Percentiles rank a stretch among this genome's conserved stretches.
phyloP scores from a whole-genome alignment of 2,113 vertebrate genomes.

The Phalacrocorax aristotelis region DNA sequence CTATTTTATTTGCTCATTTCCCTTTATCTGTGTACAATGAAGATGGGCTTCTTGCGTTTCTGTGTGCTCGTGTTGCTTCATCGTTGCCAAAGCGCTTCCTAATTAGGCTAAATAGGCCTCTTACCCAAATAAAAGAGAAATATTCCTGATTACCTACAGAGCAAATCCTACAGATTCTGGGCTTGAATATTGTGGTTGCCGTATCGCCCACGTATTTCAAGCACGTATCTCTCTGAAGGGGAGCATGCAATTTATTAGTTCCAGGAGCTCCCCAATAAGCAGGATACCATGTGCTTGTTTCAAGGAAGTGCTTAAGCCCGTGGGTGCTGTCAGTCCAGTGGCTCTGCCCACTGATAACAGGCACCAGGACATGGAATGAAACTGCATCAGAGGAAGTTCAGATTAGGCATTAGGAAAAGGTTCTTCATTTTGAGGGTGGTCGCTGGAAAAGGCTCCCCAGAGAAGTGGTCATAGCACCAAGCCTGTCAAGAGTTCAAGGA shows the following conservation, averaged over 20 bases:
- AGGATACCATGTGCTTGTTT: background rate
- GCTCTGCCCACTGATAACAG: background rate
- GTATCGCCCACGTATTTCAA: background rate
- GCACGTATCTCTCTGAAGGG: background rate
- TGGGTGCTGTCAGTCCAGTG: background rate
- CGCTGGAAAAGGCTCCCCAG: too few species aligned
- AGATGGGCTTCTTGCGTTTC: background rate
- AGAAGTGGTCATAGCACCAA: too few species aligned
- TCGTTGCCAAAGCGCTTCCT: background rate
- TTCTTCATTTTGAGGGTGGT: too few species aligned
- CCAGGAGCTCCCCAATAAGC: background rate
- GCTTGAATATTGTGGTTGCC: background rate
- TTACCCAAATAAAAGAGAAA: background rate
- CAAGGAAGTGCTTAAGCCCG: background rate
- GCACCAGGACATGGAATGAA: too few species aligned
- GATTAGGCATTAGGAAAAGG: too few species aligned
- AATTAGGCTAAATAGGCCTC: conserved; percentile 23
- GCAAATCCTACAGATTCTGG: background rate
- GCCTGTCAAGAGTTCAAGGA: too few species aligned
- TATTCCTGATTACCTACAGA: background rate
- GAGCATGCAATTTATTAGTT: background rate
- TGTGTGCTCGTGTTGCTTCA: background rate
- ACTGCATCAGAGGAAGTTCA: too few species aligned
- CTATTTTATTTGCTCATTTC: conserved; percentile 19
- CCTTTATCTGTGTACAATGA: background rate